phyloP scores from a whole-genome alignment of 2,888 invertebrate genomes.

The Spisula subtruncata region DNA sequence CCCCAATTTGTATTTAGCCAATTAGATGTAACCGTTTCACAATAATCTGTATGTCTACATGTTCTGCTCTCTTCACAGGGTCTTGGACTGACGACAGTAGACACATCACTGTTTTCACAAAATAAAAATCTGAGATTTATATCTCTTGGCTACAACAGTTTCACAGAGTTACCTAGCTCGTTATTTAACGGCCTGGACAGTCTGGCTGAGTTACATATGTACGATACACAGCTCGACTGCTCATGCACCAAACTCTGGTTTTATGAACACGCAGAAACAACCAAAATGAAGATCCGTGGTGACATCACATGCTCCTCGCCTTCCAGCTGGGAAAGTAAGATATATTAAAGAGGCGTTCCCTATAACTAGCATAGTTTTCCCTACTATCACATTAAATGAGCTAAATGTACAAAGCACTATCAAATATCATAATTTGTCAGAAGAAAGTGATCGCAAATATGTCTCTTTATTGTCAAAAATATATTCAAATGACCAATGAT shows the following conservation, averaged over 20 bases:
- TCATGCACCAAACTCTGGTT: conserved; percentile 62
- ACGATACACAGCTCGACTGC: conserved; percentile 53
- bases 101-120: conserved; percentile 42
- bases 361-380: too few relatives aligned
- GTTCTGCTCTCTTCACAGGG: conserved; percentile 16
- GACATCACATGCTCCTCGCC: conserved; percentile 61
- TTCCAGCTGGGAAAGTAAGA: conserved; percentile 28
- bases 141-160: conserved; percentile 54
- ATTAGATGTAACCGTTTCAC: too few relatives aligned
- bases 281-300: conserved; percentile 56
- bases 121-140: conserved; percentile 58
- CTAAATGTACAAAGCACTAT: too few relatives aligned
- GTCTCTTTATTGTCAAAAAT: too few relatives aligned
- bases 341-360: too few relatives aligned
- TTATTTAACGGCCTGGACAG: conserved; percentile 57
- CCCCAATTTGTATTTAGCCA: too few relatives aligned
- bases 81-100: conserved; percentile 17
- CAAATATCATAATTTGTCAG: too few relatives aligned
- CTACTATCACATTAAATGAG: too few relatives aligned
- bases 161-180: conserved; percentile 52
- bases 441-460: too few relatives aligned
- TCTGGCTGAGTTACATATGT: conserved; percentile 61
- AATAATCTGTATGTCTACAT: too few relatives aligned
- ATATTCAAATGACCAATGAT: too few relatives aligned
- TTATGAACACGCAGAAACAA: conserved; percentile 41